phyloP scores from a whole-genome alignment of 2,113 vertebrate genomes.

The Ceyx melanurus region DNA sequence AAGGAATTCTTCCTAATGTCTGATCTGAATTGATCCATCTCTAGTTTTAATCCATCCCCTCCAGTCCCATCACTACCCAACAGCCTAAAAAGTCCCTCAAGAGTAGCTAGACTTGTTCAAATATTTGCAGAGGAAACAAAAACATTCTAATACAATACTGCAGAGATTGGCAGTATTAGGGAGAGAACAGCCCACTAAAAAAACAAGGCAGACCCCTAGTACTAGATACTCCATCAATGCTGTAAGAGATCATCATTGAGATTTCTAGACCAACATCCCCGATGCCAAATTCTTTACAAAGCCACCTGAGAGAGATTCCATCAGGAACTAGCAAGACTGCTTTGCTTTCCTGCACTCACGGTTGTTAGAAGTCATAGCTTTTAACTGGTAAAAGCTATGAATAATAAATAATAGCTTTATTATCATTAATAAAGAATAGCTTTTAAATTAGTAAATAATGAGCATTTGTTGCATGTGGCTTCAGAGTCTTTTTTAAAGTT shows the following conservation, averaged over 20 bases:
- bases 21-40: too few relatives aligned
- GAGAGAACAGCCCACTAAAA: not conserved
- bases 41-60: too few relatives aligned
- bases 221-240: not conserved
- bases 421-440: too few relatives aligned
- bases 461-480: not conserved
- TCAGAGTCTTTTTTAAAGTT: not conserved
- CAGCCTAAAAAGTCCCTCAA: not conserved
- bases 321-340: not conserved
- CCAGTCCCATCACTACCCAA: too few relatives aligned
- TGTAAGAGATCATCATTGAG: not conserved
- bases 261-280: not conserved
- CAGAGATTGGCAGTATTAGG: not conserved
- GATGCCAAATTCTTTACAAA: not conserved
- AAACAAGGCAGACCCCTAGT: not conserved
- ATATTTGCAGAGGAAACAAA: not conserved
- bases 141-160: not conserved
- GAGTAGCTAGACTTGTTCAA: not conserved
- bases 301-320: not conserved
- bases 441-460: not conserved
- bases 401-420: too few relatives aligned
- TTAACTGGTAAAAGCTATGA: too few relatives aligned
- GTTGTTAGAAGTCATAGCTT: not conserved
- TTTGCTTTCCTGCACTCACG: not conserved
- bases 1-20: too few relatives aligned